Base-by-base conservation (phyloP, 2,797 vertebrate genomes). In the Limnodromus scolopaceus region DNA sequence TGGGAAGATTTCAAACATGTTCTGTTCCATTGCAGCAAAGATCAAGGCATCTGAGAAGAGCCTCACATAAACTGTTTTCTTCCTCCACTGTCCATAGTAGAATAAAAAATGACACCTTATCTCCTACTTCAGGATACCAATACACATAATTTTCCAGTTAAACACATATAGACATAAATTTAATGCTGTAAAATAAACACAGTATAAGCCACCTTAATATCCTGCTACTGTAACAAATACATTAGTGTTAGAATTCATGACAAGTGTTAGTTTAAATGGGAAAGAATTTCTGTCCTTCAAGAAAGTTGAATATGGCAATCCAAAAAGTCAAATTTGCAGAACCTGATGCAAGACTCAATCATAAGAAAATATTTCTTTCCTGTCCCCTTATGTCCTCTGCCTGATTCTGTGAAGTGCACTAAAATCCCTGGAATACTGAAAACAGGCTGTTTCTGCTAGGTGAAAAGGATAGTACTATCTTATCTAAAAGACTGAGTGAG, bases 41-140 rank as follows among this genome's bases (percentile, higher is more conserved):
- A 75, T 81, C 57, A 86, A 95, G 38, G 18, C 14, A 28, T 34
- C 23, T 93, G n/a, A 90, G 70, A 71, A 83, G 10, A 87, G 5
- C 8, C 34, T 69, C 17, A 80, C 23, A 41, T 36, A 79, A 87
- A 78, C 28, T 39, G 32, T 57, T 89, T 91, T 93, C 32, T 79
- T 82, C 46, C 53, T 58, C 7, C 17, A 39, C 22, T 87, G 28
- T 13, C 3, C 45, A 53, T 7, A 68, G 14, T n/a, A 87, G 57
- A 91, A 63, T 87, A 72, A 93, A 93, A 96, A 90, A 84, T 85
- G 39, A n/a, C 30, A 83, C 19, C 39, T 87, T 75, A 89, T 66
- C 55, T 85, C 36, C 64, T 78, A 36, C 68, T 78, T 87, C 34
- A 90, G 46, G 39, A 58, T 82, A 93, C 53, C 48, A 84, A 27